These are phyloP conservation scores for Xiphias gladius DNA, from an alignment of 2,113 vertebrate genomes.

Conservation along the genomic window DNA sequence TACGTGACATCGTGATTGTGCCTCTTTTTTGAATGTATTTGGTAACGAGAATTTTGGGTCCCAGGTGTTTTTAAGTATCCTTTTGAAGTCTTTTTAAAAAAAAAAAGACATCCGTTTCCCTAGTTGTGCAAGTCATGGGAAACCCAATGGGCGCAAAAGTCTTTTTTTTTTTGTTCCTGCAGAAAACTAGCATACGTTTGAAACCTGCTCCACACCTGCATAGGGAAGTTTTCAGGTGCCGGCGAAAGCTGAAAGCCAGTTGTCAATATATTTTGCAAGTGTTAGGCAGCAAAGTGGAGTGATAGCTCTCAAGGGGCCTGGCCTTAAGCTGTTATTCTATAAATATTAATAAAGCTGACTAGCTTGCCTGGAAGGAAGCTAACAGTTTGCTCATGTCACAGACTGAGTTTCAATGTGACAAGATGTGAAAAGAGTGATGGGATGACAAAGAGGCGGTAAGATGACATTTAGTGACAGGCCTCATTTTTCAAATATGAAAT, in stretches of 20 bases:
- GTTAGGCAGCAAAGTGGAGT: conserved; percentile 78
- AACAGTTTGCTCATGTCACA: conserved; percentile 80
- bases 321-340: conserved; percentile 84
- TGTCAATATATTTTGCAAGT: conserved; percentile 84
- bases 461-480: conserved; percentile 77
- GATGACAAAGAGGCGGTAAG: conserved; percentile 73
- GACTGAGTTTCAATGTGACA: conserved; percentile 78
- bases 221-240: conserved; percentile 38
- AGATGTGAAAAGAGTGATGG: conserved; percentile 72
- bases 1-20: conserved; percentile 41
- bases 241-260: conserved; percentile 67
- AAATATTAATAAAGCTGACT: conserved; percentile 85
- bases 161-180: conserved; percentile 52
- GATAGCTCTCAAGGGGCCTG: conserved; percentile 83
- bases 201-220: conserved; percentile 43
- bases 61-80: not conserved
- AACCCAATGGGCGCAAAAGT: conserved; percentile 28
- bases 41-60: conserved; percentile 10
- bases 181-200: conserved; percentile 57
- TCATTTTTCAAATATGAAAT: conserved; percentile 77
- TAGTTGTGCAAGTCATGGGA: conserved; percentile 15
- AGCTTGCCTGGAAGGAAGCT: conserved; percentile 83
- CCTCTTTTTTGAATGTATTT: conserved; percentile 9
- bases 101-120: conserved; percentile 21
- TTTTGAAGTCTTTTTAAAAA: conserved; percentile 21